Conservation (phyloP, 2,797 vertebrate genomes). For the Arctocebus calabarensis region DNA sequence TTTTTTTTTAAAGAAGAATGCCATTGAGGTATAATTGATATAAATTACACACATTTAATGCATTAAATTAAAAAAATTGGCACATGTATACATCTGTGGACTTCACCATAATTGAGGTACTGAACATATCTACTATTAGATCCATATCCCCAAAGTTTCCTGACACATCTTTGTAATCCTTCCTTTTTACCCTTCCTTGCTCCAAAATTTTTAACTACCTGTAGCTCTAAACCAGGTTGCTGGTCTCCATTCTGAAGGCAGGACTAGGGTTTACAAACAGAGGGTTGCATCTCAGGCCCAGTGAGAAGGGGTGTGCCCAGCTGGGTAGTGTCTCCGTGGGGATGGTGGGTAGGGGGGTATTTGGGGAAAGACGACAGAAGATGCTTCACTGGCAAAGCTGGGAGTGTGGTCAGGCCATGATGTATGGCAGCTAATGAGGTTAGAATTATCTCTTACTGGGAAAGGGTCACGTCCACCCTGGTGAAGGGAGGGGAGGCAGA, state of each 20-base stretch:
- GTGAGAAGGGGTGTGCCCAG: not conserved
- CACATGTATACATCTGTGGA: not conserved
- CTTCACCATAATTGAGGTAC: not conserved
- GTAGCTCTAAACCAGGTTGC: not conserved
- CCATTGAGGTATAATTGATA: not conserved
- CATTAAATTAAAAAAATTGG: not conserved
- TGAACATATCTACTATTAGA: not conserved
- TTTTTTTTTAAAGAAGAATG: not conserved
- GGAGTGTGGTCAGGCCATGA: not conserved
- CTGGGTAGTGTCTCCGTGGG: not conserved
- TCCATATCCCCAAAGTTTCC: not conserved
- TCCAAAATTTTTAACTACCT: not conserved
- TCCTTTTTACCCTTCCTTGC: not conserved
- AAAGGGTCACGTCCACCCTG: not conserved
- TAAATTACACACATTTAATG: not conserved
- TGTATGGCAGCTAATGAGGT: not conserved
- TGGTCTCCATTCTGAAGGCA: not conserved
- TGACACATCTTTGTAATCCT: too few species aligned
- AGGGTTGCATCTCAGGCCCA: not conserved
- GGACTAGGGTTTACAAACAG: not conserved
- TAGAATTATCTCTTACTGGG: conserved; percentile 51
- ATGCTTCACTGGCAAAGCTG: conserved; percentile 32
- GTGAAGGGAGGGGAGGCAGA: not conserved
- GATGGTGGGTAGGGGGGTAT: not conserved
- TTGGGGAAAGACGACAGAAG: not conserved